Base-by-base conservation (phyloP, 53 echinoderm and acorn worm species). In the Echinarachnius parma region DNA sequence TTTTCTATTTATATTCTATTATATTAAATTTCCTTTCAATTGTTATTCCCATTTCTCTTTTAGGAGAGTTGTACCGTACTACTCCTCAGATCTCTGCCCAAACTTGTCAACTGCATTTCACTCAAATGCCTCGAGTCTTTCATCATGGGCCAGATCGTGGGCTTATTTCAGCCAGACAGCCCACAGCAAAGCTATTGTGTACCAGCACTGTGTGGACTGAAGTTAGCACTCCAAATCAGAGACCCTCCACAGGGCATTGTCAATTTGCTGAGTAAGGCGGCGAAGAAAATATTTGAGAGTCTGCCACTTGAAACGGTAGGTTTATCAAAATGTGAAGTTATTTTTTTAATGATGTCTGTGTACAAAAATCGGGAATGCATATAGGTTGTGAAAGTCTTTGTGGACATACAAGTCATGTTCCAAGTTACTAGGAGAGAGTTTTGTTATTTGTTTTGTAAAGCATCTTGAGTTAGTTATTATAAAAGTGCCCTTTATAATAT, bases 241-340 rank as follows among this genome's bases (percentile, higher is more conserved):
- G 53, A 69, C 35, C 70, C 70, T 22, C 53, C 52, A 31, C 54
- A 69, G 1, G 70, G 70, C 9, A 53, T 69, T 35, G 34, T 52
- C 70, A 52, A 52, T 34, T 53, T 69, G 53, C 53, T 69, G 70
- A 69, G 14, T 3, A 53, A 34, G 8, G 34, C 53, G 21, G 70
- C 33, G 15, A 21, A 33, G 70, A 69, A 69, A 36, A 53, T 69
- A 52, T 53, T 53, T 21, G 20, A 30, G 7, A 13, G 1, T 30
- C 22, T 69, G 25, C 70, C 70, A 1, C 24, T 69, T 18, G 70
- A 69, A 19, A 34, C 52, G 70, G 70, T 69, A 44, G n/a, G n/a
- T n/a, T n/a, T n/a, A n/a, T n/a, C n/a, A n/a, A n/a, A n/a, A n/a
- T n/a, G n/a, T n/a, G n/a, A n/a, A n/a, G n/a, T n/a, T n/a, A n/a